A percentile compares a stretch with the other conserved stretches of the same genome.
phyloP scores from a whole-genome alignment of 92 coral and sea anemone species.

The Siderastrea radians region DNA sequence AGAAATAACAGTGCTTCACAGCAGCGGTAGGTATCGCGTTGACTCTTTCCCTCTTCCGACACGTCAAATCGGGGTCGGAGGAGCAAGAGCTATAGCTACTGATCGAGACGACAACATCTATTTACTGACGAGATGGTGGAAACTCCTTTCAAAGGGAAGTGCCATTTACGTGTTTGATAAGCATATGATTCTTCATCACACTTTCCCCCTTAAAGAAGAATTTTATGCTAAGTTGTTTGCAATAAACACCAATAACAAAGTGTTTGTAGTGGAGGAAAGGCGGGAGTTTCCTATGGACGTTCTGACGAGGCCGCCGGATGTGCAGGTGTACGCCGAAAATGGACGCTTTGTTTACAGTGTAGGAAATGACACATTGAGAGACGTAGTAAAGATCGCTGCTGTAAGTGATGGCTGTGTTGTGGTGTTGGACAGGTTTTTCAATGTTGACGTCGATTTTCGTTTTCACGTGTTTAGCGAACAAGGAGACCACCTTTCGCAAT shows the following conservation, averaged over 20 bases:
- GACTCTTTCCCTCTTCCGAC: not conserved
- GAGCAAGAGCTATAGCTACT: not conserved
- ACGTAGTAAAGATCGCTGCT: conserved; percentile 10
- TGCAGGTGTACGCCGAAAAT: conserved; percentile 10
- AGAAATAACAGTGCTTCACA: not conserved
- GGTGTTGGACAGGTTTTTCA: not conserved
- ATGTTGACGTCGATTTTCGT: not conserved
- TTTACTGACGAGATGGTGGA: too few species aligned
- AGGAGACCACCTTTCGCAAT: too few species aligned
- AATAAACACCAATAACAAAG: not conserved
- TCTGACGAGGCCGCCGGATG: not conserved
- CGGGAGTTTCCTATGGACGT: too few species aligned
- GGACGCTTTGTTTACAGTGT: conserved; percentile 26
- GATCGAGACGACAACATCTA: conserved; percentile 41
- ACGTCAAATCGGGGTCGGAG: too few species aligned
- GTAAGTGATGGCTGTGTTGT: conserved; percentile 28
- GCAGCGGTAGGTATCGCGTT: not conserved
- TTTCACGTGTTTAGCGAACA: too few species aligned
- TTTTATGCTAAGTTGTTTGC: too few species aligned
- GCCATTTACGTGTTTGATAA: not conserved
- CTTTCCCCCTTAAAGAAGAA: not conserved
- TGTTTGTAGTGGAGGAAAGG: too few species aligned
- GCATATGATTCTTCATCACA: not conserved
- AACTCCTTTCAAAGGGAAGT: not conserved
- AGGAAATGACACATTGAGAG: not conserved